Evolutionary conservation across 2,797 vertebrate species (phyloP).

Genomic region (Pangasius sanitwongsei): DNA sequence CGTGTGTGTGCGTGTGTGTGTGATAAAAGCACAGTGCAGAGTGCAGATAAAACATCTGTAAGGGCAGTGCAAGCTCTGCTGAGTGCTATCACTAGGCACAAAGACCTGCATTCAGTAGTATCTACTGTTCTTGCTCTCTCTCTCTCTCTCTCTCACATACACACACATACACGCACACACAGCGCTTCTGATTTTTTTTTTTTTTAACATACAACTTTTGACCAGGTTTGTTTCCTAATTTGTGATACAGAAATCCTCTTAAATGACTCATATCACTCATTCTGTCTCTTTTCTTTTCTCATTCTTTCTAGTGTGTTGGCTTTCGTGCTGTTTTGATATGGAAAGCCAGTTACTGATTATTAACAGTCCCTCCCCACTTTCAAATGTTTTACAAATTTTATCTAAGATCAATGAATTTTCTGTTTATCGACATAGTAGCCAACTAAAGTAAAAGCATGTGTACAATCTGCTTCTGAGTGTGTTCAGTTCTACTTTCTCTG

Average conservation of each 20-base stretch:
- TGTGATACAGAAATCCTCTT: background rate
- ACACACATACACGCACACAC: background rate
- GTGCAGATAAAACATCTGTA: conserved; percentile 34
- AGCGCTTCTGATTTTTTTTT: background rate
- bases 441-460: background rate
- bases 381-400: background rate
- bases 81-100: conserved; percentile 58
- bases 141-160: conserved; percentile 18
- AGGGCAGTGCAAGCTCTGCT: conserved; percentile 10
- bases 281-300: background rate
- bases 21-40: conserved; percentile 15
- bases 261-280: background rate
- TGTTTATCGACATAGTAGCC: background rate
- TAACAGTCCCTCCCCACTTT: background rate
- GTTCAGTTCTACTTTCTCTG: background rate
- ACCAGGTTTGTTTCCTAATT: background rate
- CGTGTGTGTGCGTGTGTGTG: background rate
- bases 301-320: background rate
- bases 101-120: conserved; percentile 61
- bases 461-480: background rate
- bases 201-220: background rate
- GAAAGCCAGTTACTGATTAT: too few relatives aligned
- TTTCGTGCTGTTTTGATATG: background rate
- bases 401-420: background rate
- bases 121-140: conserved; percentile 33